Evolutionary conservation across 2,113 vertebrate species (phyloP).

Genomic region (Petrocephalus microphthalmus): DNA sequence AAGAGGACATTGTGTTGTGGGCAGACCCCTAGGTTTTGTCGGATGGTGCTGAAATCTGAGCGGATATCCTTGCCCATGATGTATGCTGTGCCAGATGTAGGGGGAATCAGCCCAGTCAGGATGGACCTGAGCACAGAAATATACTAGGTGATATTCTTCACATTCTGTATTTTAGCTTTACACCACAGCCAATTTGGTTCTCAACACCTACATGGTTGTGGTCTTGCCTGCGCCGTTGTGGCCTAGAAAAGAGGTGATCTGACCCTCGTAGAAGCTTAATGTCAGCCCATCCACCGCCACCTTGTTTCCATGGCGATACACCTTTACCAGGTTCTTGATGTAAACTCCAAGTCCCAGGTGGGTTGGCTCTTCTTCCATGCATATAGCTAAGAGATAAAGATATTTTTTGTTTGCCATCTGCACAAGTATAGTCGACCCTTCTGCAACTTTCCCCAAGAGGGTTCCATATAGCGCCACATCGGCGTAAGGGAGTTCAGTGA

Average conservation of each 20-base stretch:
- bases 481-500: not conserved
- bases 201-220: slow-evolving; percentile 85
- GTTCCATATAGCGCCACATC: not conserved
- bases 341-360: slow-evolving; percentile 85
- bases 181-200: not conserved
- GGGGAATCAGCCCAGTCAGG: slow-evolving; percentile 89
- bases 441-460: not conserved
- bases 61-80: slow-evolving; percentile 91
- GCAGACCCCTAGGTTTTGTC: slow-evolving; percentile 88
- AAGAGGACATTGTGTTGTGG: slow-evolving; percentile 96
- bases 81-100: slow-evolving; percentile 90
- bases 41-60: slow-evolving; percentile 77
- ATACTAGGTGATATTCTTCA: not conserved
- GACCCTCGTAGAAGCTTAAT: slow-evolving; percentile 91
- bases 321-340: slow-evolving; percentile 90
- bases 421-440: not conserved
- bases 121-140: slow-evolving; percentile 76
- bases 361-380: slow-evolving; percentile 83
- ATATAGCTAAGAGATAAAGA: slow-evolving; percentile 63
- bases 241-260: slow-evolving; percentile 94
- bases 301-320: slow-evolving; percentile 88
- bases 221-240: slow-evolving; percentile 98
- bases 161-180: not conserved
- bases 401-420: not conserved
- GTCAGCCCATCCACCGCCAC: slow-evolving; percentile 88